A percentile compares a stretch with the other conserved stretches of the same genome.
Evolutionary conservation across 2,797 vertebrate genomes (phyloP).

Genomic region (Odontamblyopus lacepedii): DNA sequence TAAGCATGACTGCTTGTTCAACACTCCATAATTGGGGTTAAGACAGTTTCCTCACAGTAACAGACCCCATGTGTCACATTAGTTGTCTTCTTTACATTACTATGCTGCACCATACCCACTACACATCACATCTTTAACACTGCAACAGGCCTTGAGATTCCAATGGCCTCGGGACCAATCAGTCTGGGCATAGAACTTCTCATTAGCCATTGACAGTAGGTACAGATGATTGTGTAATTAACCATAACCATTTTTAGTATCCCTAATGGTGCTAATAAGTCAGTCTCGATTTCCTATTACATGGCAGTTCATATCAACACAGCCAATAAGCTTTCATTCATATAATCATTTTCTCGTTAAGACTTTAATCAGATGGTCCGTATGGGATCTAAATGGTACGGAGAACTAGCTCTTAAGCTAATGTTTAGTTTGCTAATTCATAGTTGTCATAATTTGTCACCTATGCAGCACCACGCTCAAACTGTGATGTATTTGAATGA

Average conservation of each 20-base stretch:
- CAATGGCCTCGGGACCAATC: not conserved
- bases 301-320: conserved; percentile 6
- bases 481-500: not conserved
- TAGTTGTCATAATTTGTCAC: not conserved
- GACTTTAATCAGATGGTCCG: not conserved
- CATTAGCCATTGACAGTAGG: conserved; percentile 9
- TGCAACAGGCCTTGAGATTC: not conserved
- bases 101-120: not conserved
- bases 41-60: not conserved
- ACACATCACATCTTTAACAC: not conserved
- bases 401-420: conserved; percentile 1
- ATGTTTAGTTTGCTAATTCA: not conserved
- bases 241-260: conserved; percentile 9
- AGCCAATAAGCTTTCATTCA: not conserved
- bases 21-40: too few relatives aligned
- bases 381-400: conserved; percentile 4
- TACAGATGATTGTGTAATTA: conserved; percentile 31
- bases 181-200: conserved; percentile 6
- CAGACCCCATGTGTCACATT: not conserved
- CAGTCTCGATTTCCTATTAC: not conserved
- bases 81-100: not conserved
- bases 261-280: conserved; percentile 19
- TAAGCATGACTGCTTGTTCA: too few relatives aligned
- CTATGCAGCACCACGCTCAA: not conserved
- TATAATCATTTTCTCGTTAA: conserved; percentile 3